Base-by-base conservation (phyloP, 2,888 invertebrate species). In the Timema podura region DNA sequence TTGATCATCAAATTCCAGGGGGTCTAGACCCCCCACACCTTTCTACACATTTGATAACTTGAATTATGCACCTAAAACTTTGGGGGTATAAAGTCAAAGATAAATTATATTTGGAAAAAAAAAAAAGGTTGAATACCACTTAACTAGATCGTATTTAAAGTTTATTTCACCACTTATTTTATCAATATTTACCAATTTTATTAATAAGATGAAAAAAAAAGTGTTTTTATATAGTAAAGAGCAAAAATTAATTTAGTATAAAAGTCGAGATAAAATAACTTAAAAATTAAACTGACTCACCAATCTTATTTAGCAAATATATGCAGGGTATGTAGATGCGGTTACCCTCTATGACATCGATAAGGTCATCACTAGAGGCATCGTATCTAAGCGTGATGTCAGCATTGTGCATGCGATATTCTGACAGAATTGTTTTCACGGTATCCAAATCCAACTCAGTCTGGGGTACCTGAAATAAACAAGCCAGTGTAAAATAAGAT, bases 361-460 rank as follows among this genome's bases (percentile, higher is more conserved):
- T 99, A 61, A 99, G 84, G 82, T 99, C 99, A 79, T 99, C 99
- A 76, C 95, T 92, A 1, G 95, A 96, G 0, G 98, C 96, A 81
- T 99, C 97, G 78, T 91, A 95, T 74, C 94, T 88, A 64, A 99
- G 84, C 0, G 96, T 96, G 70, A 99, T 93, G 80, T 99, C 99
- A 13, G 99, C 99, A 81, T 99, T 99, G 81, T 98, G 97, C 72
- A 99, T 98, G 83, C 94, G 95, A 81, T 99, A 99, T 81, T 99
- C 99, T 0, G 95, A 92, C 48, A 99, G 84, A 78, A 99, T 98
- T 0, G 93, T 91, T 83, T 95, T 98, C 3, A 99, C 98, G 0
- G 94, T 89, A 76, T 99, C 99, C 69, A 89, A 78, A 82, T 99
- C 99, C 72, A 99, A 83, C 82, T 99, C 98, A 0, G 94, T 88